phyloP scores from a whole-genome alignment of 53 echinoderm and acorn worm species.

The Echinarachnius parma region DNA sequence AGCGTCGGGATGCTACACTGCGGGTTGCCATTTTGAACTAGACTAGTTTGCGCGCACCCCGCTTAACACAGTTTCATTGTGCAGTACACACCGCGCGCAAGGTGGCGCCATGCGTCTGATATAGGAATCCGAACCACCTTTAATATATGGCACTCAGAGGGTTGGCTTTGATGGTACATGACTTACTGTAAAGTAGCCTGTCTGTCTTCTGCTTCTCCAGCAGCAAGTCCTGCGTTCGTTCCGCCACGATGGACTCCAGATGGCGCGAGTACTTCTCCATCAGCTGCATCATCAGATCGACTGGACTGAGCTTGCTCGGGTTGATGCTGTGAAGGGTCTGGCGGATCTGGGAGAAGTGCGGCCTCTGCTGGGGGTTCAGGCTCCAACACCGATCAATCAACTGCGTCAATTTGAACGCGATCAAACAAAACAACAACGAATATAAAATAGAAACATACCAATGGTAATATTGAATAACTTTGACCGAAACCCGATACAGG shows the following conservation, averaged over 20 bases:
- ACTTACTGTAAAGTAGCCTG: slow-evolving; percentile 94
- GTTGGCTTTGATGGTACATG: background rate
- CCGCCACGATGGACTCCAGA: slow-evolving; percentile 80
- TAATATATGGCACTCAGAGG: too few relatives aligned
- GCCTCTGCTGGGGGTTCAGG: slow-evolving; percentile 63
- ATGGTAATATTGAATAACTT: too few relatives aligned
- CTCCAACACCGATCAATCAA: slow-evolving; percentile 89
- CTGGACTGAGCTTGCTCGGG: slow-evolving; percentile 92
- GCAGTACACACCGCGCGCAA: too few relatives aligned
- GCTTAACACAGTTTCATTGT: too few relatives aligned
- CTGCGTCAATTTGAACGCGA: slow-evolving; percentile 41
- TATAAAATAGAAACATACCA: too few relatives aligned
- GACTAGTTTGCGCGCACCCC: too few relatives aligned
- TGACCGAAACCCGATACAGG: too few relatives aligned
- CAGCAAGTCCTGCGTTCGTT: slow-evolving; percentile 89
- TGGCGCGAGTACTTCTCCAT: slow-evolving; percentile 99
- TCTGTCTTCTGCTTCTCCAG: slow-evolving; percentile 96
- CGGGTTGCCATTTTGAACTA: too few relatives aligned
- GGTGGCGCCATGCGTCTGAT: too few relatives aligned
- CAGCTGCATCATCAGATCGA: slow-evolving; percentile 98
- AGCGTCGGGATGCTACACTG: too few relatives aligned
- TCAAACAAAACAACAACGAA: too few relatives aligned
- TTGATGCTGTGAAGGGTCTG: slow-evolving; percentile 83
- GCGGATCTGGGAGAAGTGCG: slow-evolving; percentile 83
- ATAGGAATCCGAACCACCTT: too few relatives aligned